Conservation (phyloP, 2,113 vertebrate species). For the Todiramphus chloris region DNA sequence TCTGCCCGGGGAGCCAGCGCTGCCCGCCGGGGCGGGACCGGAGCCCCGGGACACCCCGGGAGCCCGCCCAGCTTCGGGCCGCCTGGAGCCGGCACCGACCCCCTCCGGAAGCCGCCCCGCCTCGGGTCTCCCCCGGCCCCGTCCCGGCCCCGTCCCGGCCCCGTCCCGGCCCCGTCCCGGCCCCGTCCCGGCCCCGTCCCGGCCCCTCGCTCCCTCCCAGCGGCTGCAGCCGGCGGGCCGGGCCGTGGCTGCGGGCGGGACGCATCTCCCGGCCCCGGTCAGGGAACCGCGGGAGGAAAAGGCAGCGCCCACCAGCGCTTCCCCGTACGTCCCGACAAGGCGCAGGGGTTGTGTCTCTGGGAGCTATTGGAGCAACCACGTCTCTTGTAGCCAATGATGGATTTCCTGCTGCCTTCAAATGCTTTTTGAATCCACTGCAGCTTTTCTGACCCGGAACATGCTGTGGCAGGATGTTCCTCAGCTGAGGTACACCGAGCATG, state of each 20-base stretch:
- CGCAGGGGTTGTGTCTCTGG: neutral
- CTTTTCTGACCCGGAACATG: neutral
- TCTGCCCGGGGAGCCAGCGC: neutral
- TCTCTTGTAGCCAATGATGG: neutral
- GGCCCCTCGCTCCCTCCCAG: no score
- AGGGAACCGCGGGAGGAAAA: neutral
- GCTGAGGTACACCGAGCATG: neutral
- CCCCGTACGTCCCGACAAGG: neutral
- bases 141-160: no score
- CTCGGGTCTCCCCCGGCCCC: neutral
- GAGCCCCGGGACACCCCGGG: neutral
- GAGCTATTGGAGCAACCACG: accelerated
- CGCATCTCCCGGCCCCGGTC: neutral
- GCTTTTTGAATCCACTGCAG: neutral
- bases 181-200: no score
- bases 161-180: neutral
- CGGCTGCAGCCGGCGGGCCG: no score
- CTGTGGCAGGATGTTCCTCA: neutral
- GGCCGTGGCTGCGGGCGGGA: neutral
- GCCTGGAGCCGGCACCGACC: neutral
- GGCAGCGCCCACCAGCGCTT: accelerated
- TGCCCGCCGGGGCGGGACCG: neutral
- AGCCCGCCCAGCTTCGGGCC: neutral
- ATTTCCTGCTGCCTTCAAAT: neutral
- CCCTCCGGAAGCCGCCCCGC: neutral